Percentiles rank a stretch among this genome's conserved stretches.
These are phyloP conservation scores for Ammodytes dubius DNA, from an alignment of 2,113 vertebrate genomes.

Conservation along the genomic window DNA sequence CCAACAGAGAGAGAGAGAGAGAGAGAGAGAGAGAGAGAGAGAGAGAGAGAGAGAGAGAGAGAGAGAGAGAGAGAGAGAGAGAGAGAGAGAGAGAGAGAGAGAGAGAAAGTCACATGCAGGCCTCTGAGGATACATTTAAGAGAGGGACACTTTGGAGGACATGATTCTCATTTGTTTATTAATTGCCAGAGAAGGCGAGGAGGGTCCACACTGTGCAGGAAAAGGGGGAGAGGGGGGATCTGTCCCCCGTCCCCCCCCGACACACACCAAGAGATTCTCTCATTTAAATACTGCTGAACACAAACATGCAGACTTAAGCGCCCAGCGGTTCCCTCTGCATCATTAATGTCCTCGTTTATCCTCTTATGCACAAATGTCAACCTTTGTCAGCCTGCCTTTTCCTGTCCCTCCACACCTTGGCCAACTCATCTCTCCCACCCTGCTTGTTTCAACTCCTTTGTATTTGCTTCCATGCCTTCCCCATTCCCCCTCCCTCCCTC, in stretches of 20 bases:
- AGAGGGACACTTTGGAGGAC: conserved; percentile 30
- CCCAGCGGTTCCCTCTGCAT: conserved; percentile 78
- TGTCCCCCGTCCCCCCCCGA: neutral
- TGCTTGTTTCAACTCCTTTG: conserved; percentile 49
- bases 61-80: conserved; percentile 20
- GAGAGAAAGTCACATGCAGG: conserved; percentile 14
- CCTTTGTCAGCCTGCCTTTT: conserved; percentile 70
- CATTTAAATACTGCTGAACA: conserved; percentile 65
- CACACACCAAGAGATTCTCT: conserved; percentile 30
- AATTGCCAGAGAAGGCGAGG: neutral
- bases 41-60: conserved; percentile 14
- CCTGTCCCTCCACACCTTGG: conserved; percentile 62
- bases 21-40: no score
- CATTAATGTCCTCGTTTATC: conserved; percentile 83
- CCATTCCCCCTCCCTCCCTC: conserved; percentile 41
- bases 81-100: conserved; percentile 19
- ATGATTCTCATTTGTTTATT: conserved; percentile 52
- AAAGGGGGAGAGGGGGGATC: neutral
- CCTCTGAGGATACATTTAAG: conserved; percentile 33
- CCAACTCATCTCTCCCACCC: conserved; percentile 26
- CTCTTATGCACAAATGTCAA: conserved; percentile 82
- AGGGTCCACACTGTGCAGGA: neutral
- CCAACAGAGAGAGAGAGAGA: conserved; percentile 11
- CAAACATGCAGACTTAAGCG: conserved; percentile 62
- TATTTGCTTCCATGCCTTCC: conserved; percentile 59